phyloP scores from a whole-genome alignment of 2,113 vertebrate species.

The Scomber japonicus region DNA sequence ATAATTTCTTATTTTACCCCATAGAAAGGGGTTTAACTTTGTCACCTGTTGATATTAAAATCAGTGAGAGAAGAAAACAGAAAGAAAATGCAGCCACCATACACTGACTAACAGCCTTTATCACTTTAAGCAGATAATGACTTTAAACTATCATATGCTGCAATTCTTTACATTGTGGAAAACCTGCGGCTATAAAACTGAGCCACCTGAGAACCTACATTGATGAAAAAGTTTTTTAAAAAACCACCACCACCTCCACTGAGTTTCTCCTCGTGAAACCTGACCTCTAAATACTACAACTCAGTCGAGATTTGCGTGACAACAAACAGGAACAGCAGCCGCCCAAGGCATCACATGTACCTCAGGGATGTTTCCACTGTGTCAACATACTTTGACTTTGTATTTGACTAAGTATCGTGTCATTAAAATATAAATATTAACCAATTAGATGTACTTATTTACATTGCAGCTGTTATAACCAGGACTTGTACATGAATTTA shows the following conservation, averaged over 20 bases:
- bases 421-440: neutral
- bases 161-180: neutral
- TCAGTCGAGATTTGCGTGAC: neutral
- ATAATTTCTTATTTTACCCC: neutral
- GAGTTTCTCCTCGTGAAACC: neutral
- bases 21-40: neutral
- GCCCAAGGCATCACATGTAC: neutral
- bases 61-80: neutral
- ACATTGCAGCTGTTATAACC: too few relatives aligned
- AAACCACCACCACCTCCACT: neutral
- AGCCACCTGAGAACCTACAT: neutral
- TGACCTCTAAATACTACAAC: neutral
- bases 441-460: neutral
- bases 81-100: neutral
- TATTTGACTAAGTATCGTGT: too few relatives aligned
- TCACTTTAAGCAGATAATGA: too few relatives aligned
- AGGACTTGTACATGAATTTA: too few relatives aligned
- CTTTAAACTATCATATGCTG: neutral
- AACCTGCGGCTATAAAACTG: neutral
- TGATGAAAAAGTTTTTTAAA: neutral
- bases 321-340: neutral
- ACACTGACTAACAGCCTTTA: neutral
- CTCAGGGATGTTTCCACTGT: neutral
- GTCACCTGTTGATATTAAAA: neutral
- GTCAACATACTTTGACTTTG: neutral